phyloP scores from a whole-genome alignment of 2,888 invertebrate species.

The Hemaris fuciformis region DNA sequence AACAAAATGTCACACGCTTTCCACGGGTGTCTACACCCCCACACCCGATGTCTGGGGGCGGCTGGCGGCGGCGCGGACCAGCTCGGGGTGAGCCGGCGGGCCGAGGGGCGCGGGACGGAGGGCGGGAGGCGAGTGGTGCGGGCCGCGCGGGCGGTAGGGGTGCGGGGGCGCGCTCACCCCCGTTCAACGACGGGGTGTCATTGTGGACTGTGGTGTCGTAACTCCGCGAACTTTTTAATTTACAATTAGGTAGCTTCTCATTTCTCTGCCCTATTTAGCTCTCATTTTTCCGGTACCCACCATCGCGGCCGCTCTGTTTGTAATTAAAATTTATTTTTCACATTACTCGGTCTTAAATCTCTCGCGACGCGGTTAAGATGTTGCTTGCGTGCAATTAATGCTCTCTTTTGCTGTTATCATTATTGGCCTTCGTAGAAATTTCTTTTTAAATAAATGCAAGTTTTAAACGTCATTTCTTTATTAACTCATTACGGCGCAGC shows the following conservation, averaged over 20 bases:
- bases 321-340: conserved; percentile 80
- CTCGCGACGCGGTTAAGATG: conserved; percentile 28
- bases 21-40: conserved; percentile 70
- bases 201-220: conserved; percentile 82
- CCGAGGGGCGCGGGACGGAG: conserved; percentile 27
- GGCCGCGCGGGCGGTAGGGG: conserved; percentile 29
- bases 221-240: conserved; percentile 82
- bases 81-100: conserved; percentile 27
- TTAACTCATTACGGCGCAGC: background rate
- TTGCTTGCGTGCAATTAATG: conserved; percentile 1
- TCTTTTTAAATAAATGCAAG: background rate
- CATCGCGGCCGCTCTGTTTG: conserved; percentile 55
- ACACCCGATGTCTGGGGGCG: conserved; percentile 36
- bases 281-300: conserved; percentile 76
- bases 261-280: conserved; percentile 82
- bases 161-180: conserved; percentile 37
- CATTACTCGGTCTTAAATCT: conserved; percentile 59
- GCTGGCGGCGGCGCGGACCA: conserved; percentile 29
- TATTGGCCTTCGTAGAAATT: background rate
- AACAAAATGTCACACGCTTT: conserved; percentile 82
- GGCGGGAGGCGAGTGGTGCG: conserved; percentile 30
- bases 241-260: conserved; percentile 82
- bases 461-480: background rate
- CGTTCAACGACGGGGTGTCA: conserved; percentile 67
- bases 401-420: background rate